Evolutionary conservation across 2,797 vertebrate genomes (phyloP).

Genomic region (Molossus alvarezi): DNA sequence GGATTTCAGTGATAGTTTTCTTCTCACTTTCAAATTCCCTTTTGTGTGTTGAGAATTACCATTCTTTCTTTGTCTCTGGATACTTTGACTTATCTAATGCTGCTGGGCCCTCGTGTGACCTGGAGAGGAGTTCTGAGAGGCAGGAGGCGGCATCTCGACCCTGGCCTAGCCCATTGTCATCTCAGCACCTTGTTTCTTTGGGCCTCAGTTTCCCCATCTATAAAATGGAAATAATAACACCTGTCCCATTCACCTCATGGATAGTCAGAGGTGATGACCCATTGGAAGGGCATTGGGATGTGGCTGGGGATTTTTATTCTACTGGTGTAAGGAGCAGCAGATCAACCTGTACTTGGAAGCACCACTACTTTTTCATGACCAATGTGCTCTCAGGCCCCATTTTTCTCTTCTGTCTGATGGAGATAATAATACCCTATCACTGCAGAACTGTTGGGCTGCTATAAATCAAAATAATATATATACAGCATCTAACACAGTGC

Average conservation of each 20-base stretch:
- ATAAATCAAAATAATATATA: neutral
- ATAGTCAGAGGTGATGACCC: neutral
- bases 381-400: neutral
- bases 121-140: neutral
- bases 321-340: neutral
- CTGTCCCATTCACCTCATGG: neutral
- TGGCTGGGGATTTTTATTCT: neutral
- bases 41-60: neutral
- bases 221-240: neutral
- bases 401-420: neutral
- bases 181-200: neutral
- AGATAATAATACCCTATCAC: neutral
- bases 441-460: neutral
- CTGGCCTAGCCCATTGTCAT: neutral
- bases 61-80: neutral
- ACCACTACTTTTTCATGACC: neutral
- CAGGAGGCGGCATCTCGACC: neutral
- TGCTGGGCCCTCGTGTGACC: neutral
- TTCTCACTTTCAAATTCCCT: constrained; percentile 18
- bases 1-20: neutral
- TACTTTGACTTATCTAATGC: neutral
- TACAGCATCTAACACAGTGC: neutral
- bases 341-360: neutral
- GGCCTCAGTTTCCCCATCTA: neutral
- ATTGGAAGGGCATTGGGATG: neutral